Evolutionary conservation across 2,888 invertebrate species (phyloP).

Genomic region (Heteromurus nitidus): DNA sequence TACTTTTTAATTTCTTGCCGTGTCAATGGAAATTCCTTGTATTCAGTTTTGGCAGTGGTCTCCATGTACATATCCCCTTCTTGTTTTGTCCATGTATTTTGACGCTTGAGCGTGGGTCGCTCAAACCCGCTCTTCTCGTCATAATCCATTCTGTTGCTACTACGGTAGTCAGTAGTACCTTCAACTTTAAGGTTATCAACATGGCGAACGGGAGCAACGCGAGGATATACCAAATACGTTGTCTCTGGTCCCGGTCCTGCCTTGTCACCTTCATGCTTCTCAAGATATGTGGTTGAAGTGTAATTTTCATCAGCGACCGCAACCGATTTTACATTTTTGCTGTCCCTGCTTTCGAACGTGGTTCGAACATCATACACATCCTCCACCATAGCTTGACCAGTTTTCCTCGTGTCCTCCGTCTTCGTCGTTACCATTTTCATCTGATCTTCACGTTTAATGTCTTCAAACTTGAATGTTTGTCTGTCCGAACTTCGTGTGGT

Average conservation of each 20-base stretch:
- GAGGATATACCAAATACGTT: constrained; percentile 64
- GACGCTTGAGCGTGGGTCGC: constrained; percentile 81
- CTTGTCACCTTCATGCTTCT: constrained; percentile 61
- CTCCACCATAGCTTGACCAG: constrained; percentile 71
- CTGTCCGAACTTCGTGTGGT: constrained; percentile 68
- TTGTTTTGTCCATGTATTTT: constrained; percentile 85
- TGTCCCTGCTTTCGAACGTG: constrained; percentile 69
- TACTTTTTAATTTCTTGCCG: constrained; percentile 71
- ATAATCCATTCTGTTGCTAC: constrained; percentile 76
- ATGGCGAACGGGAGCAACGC: constrained; percentile 75
- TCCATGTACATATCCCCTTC: constrained; percentile 71
- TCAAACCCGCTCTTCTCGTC: constrained; percentile 80
- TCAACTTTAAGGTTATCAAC: constrained; percentile 79
- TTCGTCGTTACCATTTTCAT: constrained; percentile 25
- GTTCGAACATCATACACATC: constrained; percentile 70
- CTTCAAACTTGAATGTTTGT: constrained; percentile 70
- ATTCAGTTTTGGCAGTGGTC: constrained; percentile 66
- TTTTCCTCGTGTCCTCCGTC: constrained; percentile 59
- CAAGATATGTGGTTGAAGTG: constrained; percentile 70
- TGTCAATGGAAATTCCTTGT: constrained; percentile 64
- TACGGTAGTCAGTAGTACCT: constrained; percentile 68
- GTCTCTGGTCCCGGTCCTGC: constrained; percentile 21
- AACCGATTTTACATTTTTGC: constrained; percentile 64
- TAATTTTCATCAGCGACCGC: constrained; percentile 71
- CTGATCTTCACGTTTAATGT: constrained; percentile 55